Conservation (phyloP, 2,797 vertebrate genomes). For the Danio tinwini region DNA sequence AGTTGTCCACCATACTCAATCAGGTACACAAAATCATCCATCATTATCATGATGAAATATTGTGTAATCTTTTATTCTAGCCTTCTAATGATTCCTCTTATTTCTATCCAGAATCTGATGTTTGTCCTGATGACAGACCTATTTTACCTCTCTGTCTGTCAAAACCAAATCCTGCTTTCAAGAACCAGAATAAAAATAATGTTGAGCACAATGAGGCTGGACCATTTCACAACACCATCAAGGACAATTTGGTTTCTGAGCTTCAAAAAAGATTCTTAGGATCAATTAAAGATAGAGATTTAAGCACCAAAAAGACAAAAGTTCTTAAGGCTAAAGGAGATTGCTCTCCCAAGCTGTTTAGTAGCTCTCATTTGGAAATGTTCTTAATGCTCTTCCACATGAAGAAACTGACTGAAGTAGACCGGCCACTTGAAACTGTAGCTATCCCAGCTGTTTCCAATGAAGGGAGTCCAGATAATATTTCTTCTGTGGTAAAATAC, state of each 20-base stretch:
- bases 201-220: slow-evolving; percentile 8
- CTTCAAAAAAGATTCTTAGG: slow-evolving; percentile 17
- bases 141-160: not conserved
- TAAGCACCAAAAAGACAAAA: not conserved
- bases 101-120: slow-evolving; percentile 1
- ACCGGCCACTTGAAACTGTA: not conserved
- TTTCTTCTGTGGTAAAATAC: not conserved
- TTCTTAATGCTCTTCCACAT: not conserved
- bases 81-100: not conserved
- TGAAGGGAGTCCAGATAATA: not conserved
- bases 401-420: not conserved
- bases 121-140: not conserved
- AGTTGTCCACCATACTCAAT: not conserved
- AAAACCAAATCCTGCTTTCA: slow-evolving; percentile 16
- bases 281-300: slow-evolving; percentile 1
- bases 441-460: not conserved
- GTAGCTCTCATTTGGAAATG: not conserved
- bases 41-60: not conserved
- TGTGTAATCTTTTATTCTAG: not conserved
- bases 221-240: not conserved
- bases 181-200: not conserved
- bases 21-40: not conserved
- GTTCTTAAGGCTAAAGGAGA: slow-evolving; percentile 8
- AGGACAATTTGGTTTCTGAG: slow-evolving; percentile 33
- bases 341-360: slow-evolving; percentile 10